Evolutionary conservation across 2,888 invertebrate genomes (phyloP), one percentile per base, ranked within the genome.

Genomic region (Exephanes ischioxanthus): DNA sequence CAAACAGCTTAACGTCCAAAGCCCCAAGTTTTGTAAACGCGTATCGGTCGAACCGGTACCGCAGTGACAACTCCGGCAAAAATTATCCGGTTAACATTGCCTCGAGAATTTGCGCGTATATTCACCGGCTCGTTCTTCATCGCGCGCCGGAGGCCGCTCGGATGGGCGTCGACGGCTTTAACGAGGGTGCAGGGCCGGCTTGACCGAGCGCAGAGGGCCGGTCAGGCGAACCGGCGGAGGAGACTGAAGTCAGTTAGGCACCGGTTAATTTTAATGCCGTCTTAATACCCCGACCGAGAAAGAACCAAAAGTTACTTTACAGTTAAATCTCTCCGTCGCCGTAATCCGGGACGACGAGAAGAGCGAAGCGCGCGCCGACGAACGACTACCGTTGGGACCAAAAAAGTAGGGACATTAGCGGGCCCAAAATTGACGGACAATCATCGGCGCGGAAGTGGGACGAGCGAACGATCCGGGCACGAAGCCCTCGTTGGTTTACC

Each of bases 81-180:
- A 93, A 92, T 92, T 91, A 93, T 93, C 91, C 91, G 91, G 91
- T 93, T 92, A 92, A 92, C 91, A 92, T 90, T 90, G 80, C 90
- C 78, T 77, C 51, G 45, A 72, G 80, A 76, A 84, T 70, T 78
- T 68, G 45, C 73, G 22, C 71, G 71, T n/a, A 37, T 51, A 37
- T 48, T 67, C 16, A 66, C 51, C 68, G 80, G 55, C 55, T 77
- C 33, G 37, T 26, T 81, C 68, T 63, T 51, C 76, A 58, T 66
- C 68, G 70, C 30, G 41, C 51, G 22, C 79, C 41, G 26, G 11
- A 58, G 53, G 76, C 61, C 71, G 83, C 67, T 55, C 58, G 77
- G 86, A 61, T 82, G 80, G 85, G 87, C 84, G 87, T 88, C 16
- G 66, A 84, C 80, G 77, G 83, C 82, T 85, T 86, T 85, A 87